A percentile compares a stretch with the other conserved stretches of the same genome.
These are phyloP conservation scores for Silurus aristotelis DNA, from an alignment of 2,797 vertebrate species.

Conservation along the genomic window DNA sequence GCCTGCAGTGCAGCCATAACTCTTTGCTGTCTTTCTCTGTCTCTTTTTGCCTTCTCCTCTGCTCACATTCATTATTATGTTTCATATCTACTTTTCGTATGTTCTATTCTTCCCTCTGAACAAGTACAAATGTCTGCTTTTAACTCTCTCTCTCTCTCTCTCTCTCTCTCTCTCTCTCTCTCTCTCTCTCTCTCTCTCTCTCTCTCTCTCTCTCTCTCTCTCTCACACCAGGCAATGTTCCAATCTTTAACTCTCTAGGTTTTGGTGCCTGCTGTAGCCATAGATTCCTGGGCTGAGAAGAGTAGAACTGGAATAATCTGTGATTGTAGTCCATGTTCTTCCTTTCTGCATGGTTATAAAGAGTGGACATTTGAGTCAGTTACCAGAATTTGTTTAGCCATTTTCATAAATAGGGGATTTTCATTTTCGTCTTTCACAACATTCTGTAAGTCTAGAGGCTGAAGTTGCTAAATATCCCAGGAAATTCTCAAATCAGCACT, in stretches of 20 bases:
- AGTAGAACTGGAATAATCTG: background rate
- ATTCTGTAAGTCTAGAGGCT: background rate
- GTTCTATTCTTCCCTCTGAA: constrained; percentile 5
- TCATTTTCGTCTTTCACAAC: background rate
- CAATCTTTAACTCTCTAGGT: background rate
- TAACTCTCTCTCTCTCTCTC: constrained; percentile 23
- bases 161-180: background rate
- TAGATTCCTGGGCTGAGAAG: background rate
- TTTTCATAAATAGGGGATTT: background rate
- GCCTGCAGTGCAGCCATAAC: constrained; percentile 42
- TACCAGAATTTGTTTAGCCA: background rate
- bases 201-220: background rate
- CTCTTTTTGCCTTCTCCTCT: constrained; percentile 19
- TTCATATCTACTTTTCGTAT: background rate
- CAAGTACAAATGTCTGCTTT: constrained; percentile 36
- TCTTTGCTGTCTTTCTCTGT: constrained; percentile 15
- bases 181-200: background rate
- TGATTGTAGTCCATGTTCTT: background rate
- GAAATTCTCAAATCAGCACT: background rate
- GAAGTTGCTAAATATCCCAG: background rate
- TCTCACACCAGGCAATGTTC: background rate
- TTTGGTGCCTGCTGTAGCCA: background rate
- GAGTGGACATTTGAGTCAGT: background rate
- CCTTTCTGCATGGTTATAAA: background rate
- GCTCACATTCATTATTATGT: constrained; percentile 22